These are phyloP conservation scores for Ptychoptera contaminata DNA, from an alignment of 2,888 invertebrate genomes.

Conservation along the genomic window DNA sequence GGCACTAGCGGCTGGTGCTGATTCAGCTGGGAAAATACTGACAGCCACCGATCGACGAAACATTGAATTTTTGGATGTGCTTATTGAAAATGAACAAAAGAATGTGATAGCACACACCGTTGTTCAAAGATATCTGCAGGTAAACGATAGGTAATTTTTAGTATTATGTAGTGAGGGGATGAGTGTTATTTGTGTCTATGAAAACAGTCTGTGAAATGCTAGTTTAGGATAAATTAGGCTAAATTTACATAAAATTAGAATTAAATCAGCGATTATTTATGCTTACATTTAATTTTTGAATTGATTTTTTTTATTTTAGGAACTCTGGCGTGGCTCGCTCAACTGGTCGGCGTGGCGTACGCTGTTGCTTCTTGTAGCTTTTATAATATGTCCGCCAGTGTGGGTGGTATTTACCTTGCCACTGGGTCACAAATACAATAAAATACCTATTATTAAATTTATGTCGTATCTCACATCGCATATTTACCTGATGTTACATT, in stretches of 20 bases:
- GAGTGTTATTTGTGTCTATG: neutral
- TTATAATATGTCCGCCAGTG: constrained; percentile 87
- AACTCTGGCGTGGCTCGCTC: constrained; percentile 94
- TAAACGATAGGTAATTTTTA: constrained; percentile 28
- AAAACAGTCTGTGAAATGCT: no score
- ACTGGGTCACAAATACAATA: constrained; percentile 86
- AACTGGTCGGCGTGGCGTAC: constrained; percentile 95
- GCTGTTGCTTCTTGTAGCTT: constrained; percentile 79
- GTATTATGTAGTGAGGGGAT: constrained; percentile 4
- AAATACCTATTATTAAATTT: constrained; percentile 98
- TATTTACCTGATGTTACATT: constrained; percentile 87
- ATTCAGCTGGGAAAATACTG: constrained; percentile 86
- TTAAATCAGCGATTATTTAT: no score
- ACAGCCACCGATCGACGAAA: constrained; percentile 90
- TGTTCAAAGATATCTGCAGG: constrained; percentile 90
- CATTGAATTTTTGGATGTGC: constrained; percentile 86
- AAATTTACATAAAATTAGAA: no score
- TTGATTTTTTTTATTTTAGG: constrained; percentile 42
- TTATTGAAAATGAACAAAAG: constrained; percentile 98
- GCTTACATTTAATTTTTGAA: neutral
- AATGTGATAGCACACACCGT: constrained; percentile 95
- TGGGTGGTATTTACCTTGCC: constrained; percentile 95
- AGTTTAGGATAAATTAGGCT: no score
- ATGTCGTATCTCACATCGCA: constrained; percentile 99
- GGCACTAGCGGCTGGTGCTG: constrained; percentile 83